A percentile compares a stretch with the other conserved stretches of the same genome.
Evolutionary conservation across 2,888 invertebrate genomes (phyloP).

Genomic region (Polia nebulosa): DNA sequence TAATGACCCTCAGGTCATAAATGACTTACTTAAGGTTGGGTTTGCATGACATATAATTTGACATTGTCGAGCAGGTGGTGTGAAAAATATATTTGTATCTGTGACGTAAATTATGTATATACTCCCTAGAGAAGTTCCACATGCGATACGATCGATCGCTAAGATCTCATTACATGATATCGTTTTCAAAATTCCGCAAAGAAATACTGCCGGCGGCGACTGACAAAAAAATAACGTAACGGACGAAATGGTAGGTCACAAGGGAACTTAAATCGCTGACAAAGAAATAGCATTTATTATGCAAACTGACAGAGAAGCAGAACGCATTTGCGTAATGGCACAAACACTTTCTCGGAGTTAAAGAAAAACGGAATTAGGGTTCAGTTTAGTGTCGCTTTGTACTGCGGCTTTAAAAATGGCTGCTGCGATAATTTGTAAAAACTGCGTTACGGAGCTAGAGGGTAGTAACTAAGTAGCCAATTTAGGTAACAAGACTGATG

Average conservation of each 20-base stretch:
- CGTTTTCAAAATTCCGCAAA: constrained; percentile 35
- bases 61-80: too few species aligned
- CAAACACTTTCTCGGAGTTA: constrained; percentile 4
- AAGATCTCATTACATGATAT: constrained; percentile 51
- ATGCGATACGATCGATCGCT: constrained; percentile 30
- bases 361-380: not conserved
- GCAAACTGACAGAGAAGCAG: constrained; percentile 17
- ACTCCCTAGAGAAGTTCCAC: constrained; percentile 16
- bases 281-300: constrained; percentile 28
- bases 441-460: too few species aligned
- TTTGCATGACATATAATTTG: too few species aligned
- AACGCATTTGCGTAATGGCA: constrained; percentile 12
- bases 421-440: not conserved
- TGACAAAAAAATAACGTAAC: constrained; percentile 32
- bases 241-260: constrained; percentile 11
- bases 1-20: too few species aligned
- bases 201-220: constrained; percentile 15
- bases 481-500: not conserved
- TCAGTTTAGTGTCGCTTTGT: not conserved
- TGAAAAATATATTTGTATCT: too few species aligned
- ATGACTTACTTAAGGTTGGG: too few species aligned
- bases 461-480: not conserved
- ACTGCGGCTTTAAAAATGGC: not conserved
- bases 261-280: constrained; percentile 23
- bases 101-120: too few species aligned